Percentiles rank a stretch among this genome's conserved stretches.
phyloP scores from a whole-genome alignment of 2,113 vertebrate genomes.

The Eolophus roseicapilla region DNA sequence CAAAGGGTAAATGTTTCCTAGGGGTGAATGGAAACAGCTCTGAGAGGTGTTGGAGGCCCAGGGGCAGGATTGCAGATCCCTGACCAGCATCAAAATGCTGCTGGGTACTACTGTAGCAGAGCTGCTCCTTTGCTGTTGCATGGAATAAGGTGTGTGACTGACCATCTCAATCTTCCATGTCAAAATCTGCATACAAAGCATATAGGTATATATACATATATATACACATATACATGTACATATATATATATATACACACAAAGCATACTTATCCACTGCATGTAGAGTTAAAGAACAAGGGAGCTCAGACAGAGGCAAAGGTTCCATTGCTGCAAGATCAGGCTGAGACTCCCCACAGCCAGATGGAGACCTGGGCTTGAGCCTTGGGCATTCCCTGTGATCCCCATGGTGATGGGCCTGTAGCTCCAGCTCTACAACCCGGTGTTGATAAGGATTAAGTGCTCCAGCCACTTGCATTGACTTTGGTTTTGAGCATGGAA shows the following conservation, averaged over 20 bases:
- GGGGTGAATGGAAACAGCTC: not conserved
- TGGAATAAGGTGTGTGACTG: rapidly evolving
- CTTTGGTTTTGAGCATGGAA: not conserved
- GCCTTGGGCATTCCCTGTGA: not conserved
- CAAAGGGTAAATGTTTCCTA: not conserved
- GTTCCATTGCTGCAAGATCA: not conserved
- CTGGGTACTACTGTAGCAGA: not conserved
- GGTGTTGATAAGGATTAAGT: not conserved
- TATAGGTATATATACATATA: too few species aligned
- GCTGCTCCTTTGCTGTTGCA: not conserved
- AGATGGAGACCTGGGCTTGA: not conserved
- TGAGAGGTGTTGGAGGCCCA: not conserved
- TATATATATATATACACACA: too few species aligned
- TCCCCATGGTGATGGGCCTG: not conserved
- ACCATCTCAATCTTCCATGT: rapidly evolving
- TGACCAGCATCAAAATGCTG: not conserved
- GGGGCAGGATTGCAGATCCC: not conserved
- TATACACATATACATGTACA: too few species aligned
- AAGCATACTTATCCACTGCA: rapidly evolving
- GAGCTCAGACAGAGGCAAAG: not conserved
- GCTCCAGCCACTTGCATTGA: not conserved
- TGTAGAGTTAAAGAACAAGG: not conserved
- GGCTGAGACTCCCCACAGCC: not conserved
- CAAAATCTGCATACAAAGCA: not conserved
- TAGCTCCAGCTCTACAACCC: not conserved